Conservation (phyloP, 1,140 invertebrate species). For the Nasonia giraulti region DNA sequence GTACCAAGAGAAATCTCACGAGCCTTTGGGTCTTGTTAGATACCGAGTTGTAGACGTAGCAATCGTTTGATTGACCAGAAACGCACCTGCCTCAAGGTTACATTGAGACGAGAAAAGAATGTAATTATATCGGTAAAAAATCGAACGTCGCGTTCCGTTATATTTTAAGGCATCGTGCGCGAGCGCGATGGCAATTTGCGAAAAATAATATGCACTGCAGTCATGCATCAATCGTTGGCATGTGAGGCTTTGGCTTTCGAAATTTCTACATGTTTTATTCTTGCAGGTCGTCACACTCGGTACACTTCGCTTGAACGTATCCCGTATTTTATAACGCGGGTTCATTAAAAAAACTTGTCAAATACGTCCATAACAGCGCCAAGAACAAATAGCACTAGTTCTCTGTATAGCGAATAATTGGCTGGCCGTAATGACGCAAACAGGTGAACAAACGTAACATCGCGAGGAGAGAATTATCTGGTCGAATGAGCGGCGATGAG, state of each 20-base stretch:
- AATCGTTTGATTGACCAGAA: no score
- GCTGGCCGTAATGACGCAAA: no score
- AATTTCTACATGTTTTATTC: constrained; percentile 16
- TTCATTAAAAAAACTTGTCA: no score
- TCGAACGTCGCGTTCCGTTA: constrained; percentile 22
- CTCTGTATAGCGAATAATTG: no score
- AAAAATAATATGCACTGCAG: constrained; percentile 1
- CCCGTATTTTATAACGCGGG: no score
- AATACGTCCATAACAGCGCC: no score
- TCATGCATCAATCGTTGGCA: constrained; percentile 10
- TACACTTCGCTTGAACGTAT: not conserved
- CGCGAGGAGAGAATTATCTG: constrained; percentile 43
- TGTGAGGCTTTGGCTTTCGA: constrained; percentile 8
- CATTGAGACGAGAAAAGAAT: not conserved
- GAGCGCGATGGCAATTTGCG: constrained; percentile 11
- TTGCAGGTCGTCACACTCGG: not conserved
- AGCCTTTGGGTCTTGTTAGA: no score
- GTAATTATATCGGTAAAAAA: constrained; percentile 38
- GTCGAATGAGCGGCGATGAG: constrained; percentile 56
- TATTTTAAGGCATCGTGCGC: not conserved
- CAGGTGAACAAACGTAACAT: not conserved
- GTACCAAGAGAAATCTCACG: no score
- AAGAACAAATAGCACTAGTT: no score
- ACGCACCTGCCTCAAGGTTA: not conserved
- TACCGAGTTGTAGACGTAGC: no score